Evolutionary conservation across 1,140 invertebrate genomes (phyloP).

Genomic region (Vollenhovia emeryi): DNA sequence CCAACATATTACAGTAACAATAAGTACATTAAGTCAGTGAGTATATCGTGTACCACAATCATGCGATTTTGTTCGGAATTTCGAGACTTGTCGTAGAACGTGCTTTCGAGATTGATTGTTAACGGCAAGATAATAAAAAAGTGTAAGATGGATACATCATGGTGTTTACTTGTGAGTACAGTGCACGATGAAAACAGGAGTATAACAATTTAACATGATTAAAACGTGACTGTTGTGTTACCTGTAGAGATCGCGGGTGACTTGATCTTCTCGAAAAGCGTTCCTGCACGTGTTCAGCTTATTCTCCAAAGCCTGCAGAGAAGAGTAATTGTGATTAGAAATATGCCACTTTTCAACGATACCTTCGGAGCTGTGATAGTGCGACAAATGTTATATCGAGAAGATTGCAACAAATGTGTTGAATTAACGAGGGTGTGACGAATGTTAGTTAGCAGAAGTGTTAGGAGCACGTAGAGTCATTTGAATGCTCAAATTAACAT

Average conservation of each 20-base stretch:
- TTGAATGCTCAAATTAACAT: not conserved
- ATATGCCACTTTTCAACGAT: not conserved
- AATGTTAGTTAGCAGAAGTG: not conserved
- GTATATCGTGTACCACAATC: slow-evolving; percentile 68
- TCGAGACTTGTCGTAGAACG: not conserved
- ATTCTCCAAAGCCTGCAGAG: slow-evolving; percentile 82
- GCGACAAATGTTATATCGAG: not conserved
- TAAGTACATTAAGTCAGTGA: slow-evolving; percentile 67
- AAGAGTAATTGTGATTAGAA: slow-evolving; percentile 18
- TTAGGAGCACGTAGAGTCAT: not conserved
- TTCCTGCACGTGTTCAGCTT: slow-evolving; percentile 84
- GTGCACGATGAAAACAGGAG: slow-evolving; percentile 55
- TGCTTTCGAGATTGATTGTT: slow-evolving; percentile 15
- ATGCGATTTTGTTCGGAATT: slow-evolving; percentile 1
- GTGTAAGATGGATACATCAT: slow-evolving; percentile 63
- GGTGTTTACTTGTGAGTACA: slow-evolving; percentile 58
- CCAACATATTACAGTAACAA: slow-evolving; percentile 53
- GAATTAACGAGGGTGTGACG: not conserved
- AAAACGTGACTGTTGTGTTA: slow-evolving; percentile 78
- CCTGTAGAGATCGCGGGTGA: slow-evolving; percentile 85
- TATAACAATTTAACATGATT: slow-evolving; percentile 66
- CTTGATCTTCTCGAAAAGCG: slow-evolving; percentile 83
- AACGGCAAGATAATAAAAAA: not conserved
- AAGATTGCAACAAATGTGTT: not conserved
- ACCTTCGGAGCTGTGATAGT: not conserved